phyloP scores from a whole-genome alignment of 2,113 vertebrate species.

The Merops nubicus region DNA sequence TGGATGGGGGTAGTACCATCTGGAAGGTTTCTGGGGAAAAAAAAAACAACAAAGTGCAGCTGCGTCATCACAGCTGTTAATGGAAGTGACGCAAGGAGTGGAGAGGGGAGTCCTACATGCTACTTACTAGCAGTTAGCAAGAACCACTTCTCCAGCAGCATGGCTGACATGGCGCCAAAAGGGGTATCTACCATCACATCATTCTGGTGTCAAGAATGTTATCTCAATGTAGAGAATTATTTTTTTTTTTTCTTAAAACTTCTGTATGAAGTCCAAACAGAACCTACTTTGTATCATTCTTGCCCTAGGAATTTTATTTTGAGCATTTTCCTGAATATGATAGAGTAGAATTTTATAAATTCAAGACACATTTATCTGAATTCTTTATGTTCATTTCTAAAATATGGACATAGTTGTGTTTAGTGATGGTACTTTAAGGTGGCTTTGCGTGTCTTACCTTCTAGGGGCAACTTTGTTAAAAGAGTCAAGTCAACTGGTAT shows the following conservation, averaged over 20 bases:
- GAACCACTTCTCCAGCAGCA: accelerated
- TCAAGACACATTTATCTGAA: not conserved
- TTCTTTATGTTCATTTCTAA: not conserved
- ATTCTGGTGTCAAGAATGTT: not conserved
- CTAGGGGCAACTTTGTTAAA: not conserved
- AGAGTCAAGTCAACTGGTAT: not conserved
- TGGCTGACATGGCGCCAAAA: not conserved
- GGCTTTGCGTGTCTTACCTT: not conserved
- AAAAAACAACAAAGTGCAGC: not conserved
- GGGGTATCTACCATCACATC: not conserved
- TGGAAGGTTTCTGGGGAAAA: not conserved
- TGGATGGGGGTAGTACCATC: not conserved
- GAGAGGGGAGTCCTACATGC: not conserved
- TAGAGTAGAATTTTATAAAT: not conserved
- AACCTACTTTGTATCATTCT: not conserved
- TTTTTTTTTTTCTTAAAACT: not conserved
- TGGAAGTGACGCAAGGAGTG: not conserved
- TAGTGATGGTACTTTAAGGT: not conserved
- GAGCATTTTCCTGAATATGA: not conserved
- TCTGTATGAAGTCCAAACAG: not conserved
- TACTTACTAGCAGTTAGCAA: not conserved
- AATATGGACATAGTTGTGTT: not conserved
- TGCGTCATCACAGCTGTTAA: not conserved
- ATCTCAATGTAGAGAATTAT: not conserved
- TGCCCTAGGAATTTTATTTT: not conserved